phyloP scores from a whole-genome alignment of 2,797 vertebrate genomes.

The Chaunax sp. region DNA sequence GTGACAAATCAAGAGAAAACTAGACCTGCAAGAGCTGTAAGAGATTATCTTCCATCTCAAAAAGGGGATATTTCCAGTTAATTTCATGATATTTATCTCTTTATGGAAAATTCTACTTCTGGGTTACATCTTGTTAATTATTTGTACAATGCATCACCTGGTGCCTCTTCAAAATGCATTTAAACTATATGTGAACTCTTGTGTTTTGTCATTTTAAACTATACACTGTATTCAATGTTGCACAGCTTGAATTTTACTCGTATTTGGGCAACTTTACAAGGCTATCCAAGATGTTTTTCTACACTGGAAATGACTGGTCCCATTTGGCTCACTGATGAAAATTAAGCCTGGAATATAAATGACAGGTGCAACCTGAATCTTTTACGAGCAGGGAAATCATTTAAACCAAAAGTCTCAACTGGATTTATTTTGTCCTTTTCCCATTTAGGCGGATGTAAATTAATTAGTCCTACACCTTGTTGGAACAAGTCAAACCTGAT shows the following conservation, averaged over 20 bases:
- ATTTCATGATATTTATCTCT: neutral
- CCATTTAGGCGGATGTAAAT: slow-evolving; percentile 36
- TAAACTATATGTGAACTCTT: neutral
- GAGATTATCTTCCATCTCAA: no score
- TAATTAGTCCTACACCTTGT: slow-evolving; percentile 46
- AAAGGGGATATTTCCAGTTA: neutral
- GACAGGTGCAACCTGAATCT: no score
- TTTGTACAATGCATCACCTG: neutral
- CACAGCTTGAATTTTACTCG: neutral
- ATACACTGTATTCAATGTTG: no score
- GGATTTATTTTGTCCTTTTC: slow-evolving; percentile 20
- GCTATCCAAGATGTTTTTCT: neutral
- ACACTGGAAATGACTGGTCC: neutral
- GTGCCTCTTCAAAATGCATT: neutral
- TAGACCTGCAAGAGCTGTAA: neutral
- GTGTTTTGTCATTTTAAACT: no score
- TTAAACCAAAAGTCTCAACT: slow-evolving; percentile 15
- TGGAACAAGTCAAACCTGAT: slow-evolving; percentile 35
- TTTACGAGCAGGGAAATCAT: slow-evolving; percentile 1
- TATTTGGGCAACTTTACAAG: neutral
- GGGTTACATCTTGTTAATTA: neutral
- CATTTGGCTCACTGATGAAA: neutral
- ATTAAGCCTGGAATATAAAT: neutral
- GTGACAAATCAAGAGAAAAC: neutral
- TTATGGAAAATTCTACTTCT: neutral